phyloP scores from a whole-genome alignment of 1,140 invertebrate species.

The Caerostris extrusa region DNA sequence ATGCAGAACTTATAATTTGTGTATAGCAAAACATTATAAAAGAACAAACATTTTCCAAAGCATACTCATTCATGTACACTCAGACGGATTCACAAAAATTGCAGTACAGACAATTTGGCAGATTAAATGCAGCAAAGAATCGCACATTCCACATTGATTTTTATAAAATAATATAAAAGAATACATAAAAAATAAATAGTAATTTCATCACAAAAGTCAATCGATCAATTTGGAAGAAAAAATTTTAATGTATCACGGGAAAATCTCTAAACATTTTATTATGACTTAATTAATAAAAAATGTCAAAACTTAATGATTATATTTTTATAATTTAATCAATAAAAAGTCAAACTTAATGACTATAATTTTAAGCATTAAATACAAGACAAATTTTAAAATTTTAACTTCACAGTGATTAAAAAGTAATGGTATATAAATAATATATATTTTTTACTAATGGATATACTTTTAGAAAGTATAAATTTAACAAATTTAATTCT shows the following conservation, averaged over 20 bases:
- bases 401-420: too few species aligned
- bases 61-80: conserved; percentile 33
- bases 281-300: neutral
- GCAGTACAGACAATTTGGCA: conserved; percentile 33
- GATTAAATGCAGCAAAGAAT: neutral
- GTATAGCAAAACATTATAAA: conserved; percentile 47
- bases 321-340: neutral
- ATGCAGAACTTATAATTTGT: conserved; percentile 23
- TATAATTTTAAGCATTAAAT: too few species aligned
- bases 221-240: neutral
- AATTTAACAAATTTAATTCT: neutral
- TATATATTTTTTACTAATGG: too few species aligned
- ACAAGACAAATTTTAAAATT: too few species aligned
- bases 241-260: neutral
- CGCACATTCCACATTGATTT: neutral
- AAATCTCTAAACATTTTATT: conserved; percentile 11
- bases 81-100: neutral
- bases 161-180: neutral
- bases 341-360: too few species aligned
- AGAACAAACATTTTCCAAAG: conserved; percentile 37
- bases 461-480: neutral
- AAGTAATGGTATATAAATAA: too few species aligned
- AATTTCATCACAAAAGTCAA: neutral
- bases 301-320: conserved; percentile 7
- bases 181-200: conserved; percentile 22